phyloP scores from a whole-genome alignment of 2,888 invertebrate genomes.

The Girardia tigrina region DNA sequence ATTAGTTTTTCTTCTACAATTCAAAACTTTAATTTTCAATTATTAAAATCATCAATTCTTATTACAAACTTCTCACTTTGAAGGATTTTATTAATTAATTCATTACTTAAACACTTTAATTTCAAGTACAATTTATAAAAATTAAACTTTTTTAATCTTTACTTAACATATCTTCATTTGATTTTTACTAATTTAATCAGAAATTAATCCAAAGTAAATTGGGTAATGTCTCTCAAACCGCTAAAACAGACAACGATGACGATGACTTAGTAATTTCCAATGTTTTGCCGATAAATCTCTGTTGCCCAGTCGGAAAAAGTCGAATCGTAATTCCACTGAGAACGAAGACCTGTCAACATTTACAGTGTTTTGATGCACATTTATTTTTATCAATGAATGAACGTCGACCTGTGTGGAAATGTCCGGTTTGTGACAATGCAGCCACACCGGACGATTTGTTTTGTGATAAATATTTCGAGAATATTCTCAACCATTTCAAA shows the following conservation, averaged over 20 bases:
- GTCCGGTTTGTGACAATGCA: constrained; percentile 86
- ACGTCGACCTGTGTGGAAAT: constrained; percentile 89
- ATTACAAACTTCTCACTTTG: too few relatives aligned
- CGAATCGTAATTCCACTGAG: constrained; percentile 65
- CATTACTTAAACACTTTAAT: too few relatives aligned
- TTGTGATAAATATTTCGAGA: constrained; percentile 66
- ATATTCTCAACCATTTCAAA: not conserved
- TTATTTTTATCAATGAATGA: constrained; percentile 94
- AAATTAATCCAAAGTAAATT: not conserved
- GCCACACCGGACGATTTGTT: constrained; percentile 77
- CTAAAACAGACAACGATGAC: not conserved
- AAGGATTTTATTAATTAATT: too few relatives aligned
- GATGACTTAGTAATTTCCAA: not conserved
- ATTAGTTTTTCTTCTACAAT: too few relatives aligned
- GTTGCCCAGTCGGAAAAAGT: constrained; percentile 53
- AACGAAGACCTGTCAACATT: constrained; percentile 75
- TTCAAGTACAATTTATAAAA: too few relatives aligned
- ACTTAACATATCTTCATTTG: too few relatives aligned
- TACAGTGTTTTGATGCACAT: constrained; percentile 93
- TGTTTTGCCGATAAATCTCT: not conserved
- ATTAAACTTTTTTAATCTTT: too few relatives aligned
- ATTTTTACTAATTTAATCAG: too few relatives aligned
- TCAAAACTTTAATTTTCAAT: too few relatives aligned
- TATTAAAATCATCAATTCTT: too few relatives aligned
- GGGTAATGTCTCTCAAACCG: not conserved